phyloP scores from a whole-genome alignment of 2,888 invertebrate species.

The Cylindroiulus punctatus region DNA sequence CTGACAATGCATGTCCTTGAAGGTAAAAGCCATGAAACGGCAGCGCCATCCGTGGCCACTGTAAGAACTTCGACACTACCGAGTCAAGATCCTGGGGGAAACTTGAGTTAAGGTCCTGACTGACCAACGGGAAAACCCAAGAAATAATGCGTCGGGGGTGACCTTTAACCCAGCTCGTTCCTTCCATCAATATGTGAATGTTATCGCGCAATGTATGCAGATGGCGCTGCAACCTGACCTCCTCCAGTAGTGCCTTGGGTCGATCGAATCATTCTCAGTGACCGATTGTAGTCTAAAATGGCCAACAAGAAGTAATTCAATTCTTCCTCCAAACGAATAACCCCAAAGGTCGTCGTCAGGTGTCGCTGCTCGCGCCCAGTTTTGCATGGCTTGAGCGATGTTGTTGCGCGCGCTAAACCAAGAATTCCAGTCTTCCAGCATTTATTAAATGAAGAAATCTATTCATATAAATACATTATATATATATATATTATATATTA shows the following conservation, averaged over 20 bases:
- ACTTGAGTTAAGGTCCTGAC: background rate
- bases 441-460: conserved; percentile 18
- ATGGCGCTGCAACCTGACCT: conserved; percentile 11
- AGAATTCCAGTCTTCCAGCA: conserved; percentile 18
- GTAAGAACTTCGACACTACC: too few relatives aligned
- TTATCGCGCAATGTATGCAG: background rate
- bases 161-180: background rate
- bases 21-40: background rate
- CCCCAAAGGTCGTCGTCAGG: conserved; percentile 18
- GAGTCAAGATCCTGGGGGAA: too few relatives aligned
- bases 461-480: conserved; percentile 6
- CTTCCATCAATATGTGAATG: background rate
- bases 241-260: conserved; percentile 18
- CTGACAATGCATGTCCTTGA: background rate
- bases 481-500: conserved; percentile 7
- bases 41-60: too few relatives aligned
- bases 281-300: conserved; percentile 18
- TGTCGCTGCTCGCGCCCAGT: background rate
- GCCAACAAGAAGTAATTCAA: background rate
- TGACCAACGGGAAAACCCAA: background rate
- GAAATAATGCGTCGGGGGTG: background rate
- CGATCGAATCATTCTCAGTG: conserved; percentile 18
- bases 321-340: background rate
- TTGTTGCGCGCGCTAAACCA: background rate
- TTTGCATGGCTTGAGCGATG: background rate